Evolutionary conservation across 2,888 invertebrate species (phyloP), one percentile per base, ranked within the genome.

Genomic region (Brenthis daphne): DNA sequence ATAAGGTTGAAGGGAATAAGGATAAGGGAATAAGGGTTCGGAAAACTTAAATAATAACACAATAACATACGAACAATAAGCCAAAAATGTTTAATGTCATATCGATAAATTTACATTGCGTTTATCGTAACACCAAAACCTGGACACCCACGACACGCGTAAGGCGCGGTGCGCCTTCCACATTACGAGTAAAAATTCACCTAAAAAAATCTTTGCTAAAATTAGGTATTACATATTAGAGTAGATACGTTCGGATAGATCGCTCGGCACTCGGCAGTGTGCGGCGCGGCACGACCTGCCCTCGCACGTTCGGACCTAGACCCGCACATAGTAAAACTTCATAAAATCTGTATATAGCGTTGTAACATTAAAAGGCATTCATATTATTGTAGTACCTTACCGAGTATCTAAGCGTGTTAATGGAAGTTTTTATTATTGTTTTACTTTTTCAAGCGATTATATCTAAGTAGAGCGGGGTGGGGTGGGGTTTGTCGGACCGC

Each of bases 11-110:
- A 29, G 29, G 29, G 29, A 3, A 29, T 5, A 66, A 8, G 33
- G 50, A 57, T 13, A 50, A 53, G 65, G 67, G n/a, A 4, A 11
- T 43, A 29, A 47, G 29, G 20, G 12, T 11, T 13, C 51, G 64
- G 64, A 67, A 1, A 64, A 20, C 64, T 55, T 37, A 24, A 64
- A 74, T 71, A 83, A 85, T 78, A 86, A 87, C 79, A 80, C 85
- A 90, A 88, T 87, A 88, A 92, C 82, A 87, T 89, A 90, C 90
- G 84, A 90, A 90, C 86, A 86, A 85, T 92, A 92, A 92, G 92
- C 92, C 92, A 92, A 92, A 92, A 92, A 89, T 88, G 90, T 92
- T 91, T 92, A 92, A 92, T 92, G 88, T 91, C 86, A 89, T 90
- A 90, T 89, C 82, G 86, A 88, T 92, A 90, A 90, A 89, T 92